These are phyloP conservation scores for Coendou prehensilis DNA, from an alignment of 2,797 vertebrate species.

Conservation along the genomic window DNA sequence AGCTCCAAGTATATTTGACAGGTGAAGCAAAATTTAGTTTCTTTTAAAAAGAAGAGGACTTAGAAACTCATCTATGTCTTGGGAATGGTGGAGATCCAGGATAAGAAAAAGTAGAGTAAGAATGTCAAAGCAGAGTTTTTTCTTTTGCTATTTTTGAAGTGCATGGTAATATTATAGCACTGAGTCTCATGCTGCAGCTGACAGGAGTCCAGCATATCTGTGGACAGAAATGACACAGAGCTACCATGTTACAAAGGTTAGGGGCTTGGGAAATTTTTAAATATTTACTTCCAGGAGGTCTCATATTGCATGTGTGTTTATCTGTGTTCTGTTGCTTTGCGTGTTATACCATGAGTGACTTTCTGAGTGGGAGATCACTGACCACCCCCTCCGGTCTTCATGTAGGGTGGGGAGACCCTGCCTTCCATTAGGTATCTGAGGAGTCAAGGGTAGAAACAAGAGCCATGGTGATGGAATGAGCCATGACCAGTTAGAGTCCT, in stretches of 20 bases:
- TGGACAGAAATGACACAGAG: not conserved
- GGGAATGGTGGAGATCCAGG: not conserved
- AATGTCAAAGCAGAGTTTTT: not conserved
- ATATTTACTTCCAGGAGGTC: not conserved
- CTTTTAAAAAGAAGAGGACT: slow-evolving; percentile 39
- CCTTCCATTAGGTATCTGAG: not conserved
- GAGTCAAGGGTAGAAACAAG: not conserved
- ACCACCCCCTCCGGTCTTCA: not conserved
- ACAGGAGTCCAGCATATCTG: not conserved
- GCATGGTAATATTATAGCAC: not conserved
- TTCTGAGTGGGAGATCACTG: not conserved
- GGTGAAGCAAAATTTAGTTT: not conserved
- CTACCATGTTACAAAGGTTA: not conserved
- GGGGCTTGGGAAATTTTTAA: not conserved
- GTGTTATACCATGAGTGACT: not conserved
- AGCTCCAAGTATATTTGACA: slow-evolving; percentile 24
- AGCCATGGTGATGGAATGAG: not conserved
- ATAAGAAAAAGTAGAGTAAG: not conserved
- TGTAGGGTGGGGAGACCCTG: not conserved
- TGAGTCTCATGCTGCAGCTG: not conserved
- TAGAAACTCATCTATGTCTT: not conserved
- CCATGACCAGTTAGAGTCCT: not conserved
- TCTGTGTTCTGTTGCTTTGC: not conserved
- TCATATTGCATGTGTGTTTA: not conserved
- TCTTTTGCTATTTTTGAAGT: not conserved